Percentiles rank a stretch among this genome's conserved stretches.
phyloP scores from a whole-genome alignment of 2,113 vertebrate genomes.

The Rhinolophus ferrumequinum region DNA sequence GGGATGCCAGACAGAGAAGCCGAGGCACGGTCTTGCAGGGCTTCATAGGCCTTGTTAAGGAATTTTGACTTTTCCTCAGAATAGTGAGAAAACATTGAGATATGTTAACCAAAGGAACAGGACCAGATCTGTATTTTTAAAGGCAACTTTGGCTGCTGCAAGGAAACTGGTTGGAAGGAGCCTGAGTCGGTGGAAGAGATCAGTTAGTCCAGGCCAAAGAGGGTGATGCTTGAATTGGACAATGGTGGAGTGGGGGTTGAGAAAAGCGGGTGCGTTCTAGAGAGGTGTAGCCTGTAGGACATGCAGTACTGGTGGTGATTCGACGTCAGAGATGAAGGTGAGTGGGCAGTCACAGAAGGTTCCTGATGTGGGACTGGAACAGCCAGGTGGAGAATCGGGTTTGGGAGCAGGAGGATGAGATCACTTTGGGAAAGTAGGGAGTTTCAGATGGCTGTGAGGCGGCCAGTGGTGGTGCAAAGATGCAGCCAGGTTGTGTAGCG shows the following conservation, averaged over 20 bases:
- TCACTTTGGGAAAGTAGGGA: not conserved
- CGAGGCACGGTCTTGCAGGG: too few species aligned
- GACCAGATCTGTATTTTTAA: not conserved
- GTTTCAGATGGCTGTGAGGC: not conserved
- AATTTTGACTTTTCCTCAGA: not conserved
- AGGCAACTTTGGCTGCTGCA: not conserved
- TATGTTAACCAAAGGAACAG: not conserved
- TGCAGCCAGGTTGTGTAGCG: not conserved
- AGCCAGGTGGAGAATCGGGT: not conserved
- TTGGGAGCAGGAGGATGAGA: not conserved
- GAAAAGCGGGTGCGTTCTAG: not conserved
- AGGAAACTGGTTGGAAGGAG: not conserved
- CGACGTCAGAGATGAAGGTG: not conserved
- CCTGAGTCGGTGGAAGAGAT: not conserved
- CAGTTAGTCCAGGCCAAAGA: not conserved
- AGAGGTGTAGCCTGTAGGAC: not conserved
- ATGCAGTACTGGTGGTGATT: accelerated
- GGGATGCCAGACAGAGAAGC: not conserved
- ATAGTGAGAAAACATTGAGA: accelerated
- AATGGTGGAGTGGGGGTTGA: not conserved
- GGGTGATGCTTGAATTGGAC: too few species aligned
- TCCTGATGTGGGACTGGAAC: not conserved
- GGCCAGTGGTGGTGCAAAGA: not conserved
- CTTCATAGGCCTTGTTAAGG: not conserved
- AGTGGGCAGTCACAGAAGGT: not conserved